Evolutionary conservation across 2,888 invertebrate species (phyloP), one percentile per base, ranked within the genome.

Genomic region (Hirtodrosophila confusa): DNA sequence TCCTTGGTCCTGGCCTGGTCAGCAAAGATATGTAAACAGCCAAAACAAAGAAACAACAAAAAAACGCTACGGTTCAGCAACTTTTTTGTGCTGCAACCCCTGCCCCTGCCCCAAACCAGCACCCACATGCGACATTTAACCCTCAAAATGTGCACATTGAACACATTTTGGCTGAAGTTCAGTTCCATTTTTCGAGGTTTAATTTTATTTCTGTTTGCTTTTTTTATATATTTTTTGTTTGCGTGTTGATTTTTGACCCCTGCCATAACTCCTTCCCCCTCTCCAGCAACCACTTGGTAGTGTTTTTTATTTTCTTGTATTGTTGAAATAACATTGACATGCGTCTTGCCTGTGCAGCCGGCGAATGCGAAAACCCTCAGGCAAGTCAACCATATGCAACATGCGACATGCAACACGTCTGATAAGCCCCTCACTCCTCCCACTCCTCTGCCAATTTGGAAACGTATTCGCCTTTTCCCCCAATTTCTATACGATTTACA

Each of bases 261-360:
- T 65, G 48, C 55, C 78, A 86, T 88, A 75, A 86, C 58, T 73
- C 49, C 39, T 31, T 9, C 11, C 36, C 3, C 35, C 8, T 9
- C 11, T n/a, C 35, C 24, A 5, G 23, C 47, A 35, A 8, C 49
- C 48, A 57, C 51, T 65, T 47, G 27, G 27, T 35, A 55, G 41
- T 63, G 5, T 53, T 76, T 73, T 71, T 73, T 66, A 62, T 75
- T 56, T 71, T 66, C 84, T 79, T 82, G 75, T 76, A 70, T 75
- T 86, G 80, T 68, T 84, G 75, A 71, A 84, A 84, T 80, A 84
- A 88, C 85, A 84, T 86, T 84, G 88, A 88, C 88, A 84, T 78
- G 88, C 86, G 83, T 80, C 88, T 86, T 83, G 76, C 62, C 55
- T 62, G 72, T 44, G 62, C 43, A 41, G 47, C 56, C 68, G 55